Evolutionary conservation across 1,140 invertebrate species (phyloP).

Genomic region (Kradibia gibbosae): DNA sequence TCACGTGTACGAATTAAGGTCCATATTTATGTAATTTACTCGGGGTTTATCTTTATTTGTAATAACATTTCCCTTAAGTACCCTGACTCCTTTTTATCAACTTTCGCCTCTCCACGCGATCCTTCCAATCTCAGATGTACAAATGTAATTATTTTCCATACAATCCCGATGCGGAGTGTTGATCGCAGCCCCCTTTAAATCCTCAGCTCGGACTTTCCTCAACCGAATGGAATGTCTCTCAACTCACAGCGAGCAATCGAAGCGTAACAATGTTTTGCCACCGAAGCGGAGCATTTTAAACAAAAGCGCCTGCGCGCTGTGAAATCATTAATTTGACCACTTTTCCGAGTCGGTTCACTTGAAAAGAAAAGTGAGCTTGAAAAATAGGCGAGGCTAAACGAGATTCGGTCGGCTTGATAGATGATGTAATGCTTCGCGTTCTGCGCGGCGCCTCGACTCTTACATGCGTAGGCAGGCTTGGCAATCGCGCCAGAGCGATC

Average conservation of each 20-base stretch:
- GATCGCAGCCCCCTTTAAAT: too few relatives aligned
- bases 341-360: conserved; percentile 50
- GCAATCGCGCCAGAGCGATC: conserved; percentile 29
- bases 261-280: conserved; percentile 10
- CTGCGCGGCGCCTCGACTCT: neutral
- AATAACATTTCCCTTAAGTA: neutral
- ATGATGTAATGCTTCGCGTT: conserved; percentile 29
- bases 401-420: conserved; percentile 49
- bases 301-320: conserved; percentile 15
- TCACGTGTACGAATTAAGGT: neutral
- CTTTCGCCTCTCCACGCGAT: too few relatives aligned
- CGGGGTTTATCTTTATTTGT: neutral
- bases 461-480: conserved; percentile 41
- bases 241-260: neutral
- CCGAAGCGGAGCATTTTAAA: conserved; percentile 8
- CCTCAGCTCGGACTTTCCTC: neutral
- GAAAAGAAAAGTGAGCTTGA: conserved; percentile 50
- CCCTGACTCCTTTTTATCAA: too few relatives aligned
- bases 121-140: too few relatives aligned
- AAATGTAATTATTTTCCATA: too few relatives aligned
- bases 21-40: neutral
- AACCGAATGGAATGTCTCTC: neutral
- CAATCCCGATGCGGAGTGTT: too few relatives aligned
- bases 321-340: conserved; percentile 39
- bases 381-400: conserved; percentile 46